Evolutionary conservation across 1,140 invertebrate genomes (phyloP), one percentile per base, ranked within the genome.

Genomic region (Anastrepha obliqua): DNA sequence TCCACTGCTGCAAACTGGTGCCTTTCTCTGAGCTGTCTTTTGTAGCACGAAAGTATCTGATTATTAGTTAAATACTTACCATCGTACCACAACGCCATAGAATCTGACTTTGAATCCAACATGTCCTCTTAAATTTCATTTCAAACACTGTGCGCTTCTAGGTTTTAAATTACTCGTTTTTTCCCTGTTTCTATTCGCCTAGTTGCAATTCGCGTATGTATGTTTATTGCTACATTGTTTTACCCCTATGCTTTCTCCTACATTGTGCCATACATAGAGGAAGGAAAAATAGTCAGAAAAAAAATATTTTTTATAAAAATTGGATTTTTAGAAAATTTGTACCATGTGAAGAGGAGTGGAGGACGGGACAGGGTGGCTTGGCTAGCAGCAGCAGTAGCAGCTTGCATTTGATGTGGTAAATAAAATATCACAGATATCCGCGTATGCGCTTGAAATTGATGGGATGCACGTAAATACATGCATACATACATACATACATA

Each of bases 221-320:
- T 39, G 39, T 67, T 13, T 67, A 81, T 47, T n/a, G 29, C 29
- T n/a, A 29, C 20, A 20, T 81, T 81, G 74, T 55, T 55, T 58
- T 74, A 3, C n/a, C 20, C n/a, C 44, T 55, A 58, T 81, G 51
- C 42, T 11, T 42, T 11, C 47, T n/a, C 9, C 74, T 55, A 9
- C 67, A 78, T 81, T 47, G 42, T n/a, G 17, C 29, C 7, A 47
- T 51, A 78, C 74, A 81, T 55, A 81, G 9, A 9, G 11, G 15
- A 67, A 67, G 6, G 17, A 81, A 81, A 81, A 81, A 55, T 74
- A 15, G 70, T 74, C 47, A 29, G 7, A 55, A 58, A 58, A 74
- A 55, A 81, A 81, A 81, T 58, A 81, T 58, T 81, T 81, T 81
- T 81, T 81, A 51, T 81, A 81, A 81, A 81, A 81, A 81, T 81